A percentile compares a stretch with the other conserved stretches of the same genome.
These are phyloP conservation scores for Pyxicephalus adspersus DNA, from an alignment of 2,113 vertebrate species.

Conservation along the genomic window DNA sequence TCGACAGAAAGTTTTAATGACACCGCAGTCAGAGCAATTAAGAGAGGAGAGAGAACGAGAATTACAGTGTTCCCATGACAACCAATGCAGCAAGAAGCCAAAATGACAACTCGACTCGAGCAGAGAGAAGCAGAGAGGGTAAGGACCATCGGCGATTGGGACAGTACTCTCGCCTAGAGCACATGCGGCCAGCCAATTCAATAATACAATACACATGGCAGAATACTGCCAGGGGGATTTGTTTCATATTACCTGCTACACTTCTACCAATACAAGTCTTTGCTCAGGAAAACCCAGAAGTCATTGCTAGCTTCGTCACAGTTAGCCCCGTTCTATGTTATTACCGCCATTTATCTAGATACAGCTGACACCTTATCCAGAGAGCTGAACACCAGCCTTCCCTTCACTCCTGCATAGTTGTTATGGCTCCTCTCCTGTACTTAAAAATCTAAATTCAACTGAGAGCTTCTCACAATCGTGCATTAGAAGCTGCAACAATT, in stretches of 20 bases:
- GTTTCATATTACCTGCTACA: background rate
- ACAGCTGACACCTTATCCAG: no score
- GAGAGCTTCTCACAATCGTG: no score
- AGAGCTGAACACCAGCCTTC: no score
- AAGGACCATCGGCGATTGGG: slow-evolving; percentile 17
- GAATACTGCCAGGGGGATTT: background rate
- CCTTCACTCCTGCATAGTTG: no score
- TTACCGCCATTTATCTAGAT: no score
- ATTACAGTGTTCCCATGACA: slow-evolving; percentile 45
- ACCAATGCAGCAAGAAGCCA: slow-evolving; percentile 38
- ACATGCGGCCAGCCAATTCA: slow-evolving; percentile 16
- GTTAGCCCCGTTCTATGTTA: no score
- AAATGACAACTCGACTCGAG: slow-evolving; percentile 6
- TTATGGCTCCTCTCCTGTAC: no score
- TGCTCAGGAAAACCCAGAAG: no score
- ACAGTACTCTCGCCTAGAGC: background rate
- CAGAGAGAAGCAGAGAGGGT: background rate
- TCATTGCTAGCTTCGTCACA: no score
- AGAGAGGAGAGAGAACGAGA: slow-evolving; percentile 34
- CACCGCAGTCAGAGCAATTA: slow-evolving; percentile 52
- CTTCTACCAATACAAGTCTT: background rate
- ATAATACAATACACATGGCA: background rate
- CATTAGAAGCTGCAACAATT: no score
- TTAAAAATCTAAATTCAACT: no score
- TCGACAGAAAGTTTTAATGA: slow-evolving; percentile 47